Conservation (phyloP, 2,888 invertebrate species). For the Xanthia icteritia region DNA sequence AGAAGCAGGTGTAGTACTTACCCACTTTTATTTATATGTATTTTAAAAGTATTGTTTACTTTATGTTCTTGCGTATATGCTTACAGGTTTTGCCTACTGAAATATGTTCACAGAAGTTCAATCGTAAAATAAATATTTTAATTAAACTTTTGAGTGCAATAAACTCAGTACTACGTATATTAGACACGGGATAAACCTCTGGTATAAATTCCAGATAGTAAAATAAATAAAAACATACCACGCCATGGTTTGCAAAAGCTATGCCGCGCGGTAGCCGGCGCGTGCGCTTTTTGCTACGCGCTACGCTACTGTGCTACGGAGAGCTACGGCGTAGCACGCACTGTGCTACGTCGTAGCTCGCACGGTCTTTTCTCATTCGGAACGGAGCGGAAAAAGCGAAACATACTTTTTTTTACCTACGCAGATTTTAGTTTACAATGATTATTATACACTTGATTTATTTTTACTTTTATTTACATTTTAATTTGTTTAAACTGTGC, state of each 20-base stretch:
- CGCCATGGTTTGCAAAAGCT: neutral
- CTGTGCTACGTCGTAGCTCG: neutral
- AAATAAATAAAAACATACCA: neutral
- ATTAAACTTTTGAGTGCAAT: too few relatives aligned
- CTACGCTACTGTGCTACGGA: neutral
- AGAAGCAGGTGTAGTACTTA: neutral
- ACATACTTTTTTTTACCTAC: neutral
- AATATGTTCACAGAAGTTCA: neutral
- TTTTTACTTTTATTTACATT: neutral
- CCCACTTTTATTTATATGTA: neutral
- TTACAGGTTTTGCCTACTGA: neutral
- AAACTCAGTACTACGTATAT: neutral
- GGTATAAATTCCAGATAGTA: neutral
- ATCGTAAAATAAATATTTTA: neutral
- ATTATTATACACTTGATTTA: neutral
- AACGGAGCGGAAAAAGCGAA: neutral
- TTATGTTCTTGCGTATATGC: neutral
- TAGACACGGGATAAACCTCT: neutral
- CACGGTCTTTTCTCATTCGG: neutral
- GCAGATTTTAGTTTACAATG: neutral
- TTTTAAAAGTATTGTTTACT: neutral
- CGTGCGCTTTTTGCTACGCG: neutral
- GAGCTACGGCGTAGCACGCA: constrained; percentile 25
- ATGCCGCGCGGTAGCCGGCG: neutral
- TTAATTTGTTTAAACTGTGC: neutral